Evolutionary conservation across 2,888 invertebrate genomes (phyloP).

Genomic region (Sceliomorpha sp.): DNA sequence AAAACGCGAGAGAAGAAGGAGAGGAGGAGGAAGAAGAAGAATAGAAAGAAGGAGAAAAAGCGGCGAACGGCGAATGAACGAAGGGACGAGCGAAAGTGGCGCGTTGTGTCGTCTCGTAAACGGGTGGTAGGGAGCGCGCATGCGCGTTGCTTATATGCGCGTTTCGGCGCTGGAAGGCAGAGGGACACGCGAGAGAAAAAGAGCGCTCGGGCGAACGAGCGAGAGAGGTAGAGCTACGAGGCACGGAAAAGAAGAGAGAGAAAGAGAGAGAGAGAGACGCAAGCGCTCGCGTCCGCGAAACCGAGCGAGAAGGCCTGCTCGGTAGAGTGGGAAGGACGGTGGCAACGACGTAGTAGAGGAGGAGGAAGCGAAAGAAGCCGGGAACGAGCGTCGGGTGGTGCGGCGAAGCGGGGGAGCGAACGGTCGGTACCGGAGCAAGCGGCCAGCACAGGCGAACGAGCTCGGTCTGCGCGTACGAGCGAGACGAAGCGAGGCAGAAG

Average conservation of each 20-base stretch:
- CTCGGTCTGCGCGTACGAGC: too few species aligned
- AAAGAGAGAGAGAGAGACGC: conserved; percentile 24
- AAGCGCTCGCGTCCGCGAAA: conserved; percentile 5
- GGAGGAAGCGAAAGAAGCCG: conserved; percentile 54
- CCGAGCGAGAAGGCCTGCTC: too few species aligned
- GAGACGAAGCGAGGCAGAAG: too few species aligned
- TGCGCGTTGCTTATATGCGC: too few species aligned
- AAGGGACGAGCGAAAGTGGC: too few species aligned
- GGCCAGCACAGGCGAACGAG: too few species aligned
- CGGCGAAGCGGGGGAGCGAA: too few species aligned
- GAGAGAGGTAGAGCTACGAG: conserved; percentile 22
- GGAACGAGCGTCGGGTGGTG: too few species aligned
- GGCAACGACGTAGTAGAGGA: not conserved
- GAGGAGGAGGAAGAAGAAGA: conserved; percentile 64
- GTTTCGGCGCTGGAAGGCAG: conserved; percentile 9
- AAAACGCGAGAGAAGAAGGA: conserved; percentile 63
- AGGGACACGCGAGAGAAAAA: conserved; percentile 16
- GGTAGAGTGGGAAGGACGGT: conserved; percentile 3
- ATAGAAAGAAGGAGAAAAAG: conserved; percentile 25
- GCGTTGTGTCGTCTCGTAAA: conserved; percentile 22
- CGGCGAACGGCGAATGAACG: conserved; percentile 15
- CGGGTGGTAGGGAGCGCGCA: too few species aligned
- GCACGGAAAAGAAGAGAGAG: too few species aligned
- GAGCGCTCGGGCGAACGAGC: conserved; percentile 21
- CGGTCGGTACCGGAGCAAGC: too few species aligned